phyloP scores from a whole-genome alignment of 2,113 vertebrate species.

The Sylvilagus bachmani region DNA sequence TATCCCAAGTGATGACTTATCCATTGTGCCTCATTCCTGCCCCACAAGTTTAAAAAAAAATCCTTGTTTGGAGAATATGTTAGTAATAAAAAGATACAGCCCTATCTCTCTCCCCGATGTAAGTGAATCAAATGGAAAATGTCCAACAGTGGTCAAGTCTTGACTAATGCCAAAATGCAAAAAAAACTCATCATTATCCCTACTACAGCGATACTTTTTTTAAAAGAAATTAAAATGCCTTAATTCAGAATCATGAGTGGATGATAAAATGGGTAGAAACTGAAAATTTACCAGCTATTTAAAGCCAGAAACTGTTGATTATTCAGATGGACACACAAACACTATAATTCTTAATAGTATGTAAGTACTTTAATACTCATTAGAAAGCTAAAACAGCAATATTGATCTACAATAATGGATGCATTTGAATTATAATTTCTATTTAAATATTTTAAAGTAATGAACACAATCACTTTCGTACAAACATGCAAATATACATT shows the following conservation, averaged over 20 bases:
- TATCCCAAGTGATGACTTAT: too few relatives aligned
- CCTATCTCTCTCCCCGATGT: neutral
- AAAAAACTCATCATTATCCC: neutral
- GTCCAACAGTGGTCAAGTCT: neutral
- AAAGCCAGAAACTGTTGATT: too few relatives aligned
- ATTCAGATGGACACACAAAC: too few relatives aligned
- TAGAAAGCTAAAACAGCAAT: neutral
- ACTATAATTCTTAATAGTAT: neutral
- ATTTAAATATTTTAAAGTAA: constrained; percentile 29
- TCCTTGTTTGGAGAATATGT: neutral
- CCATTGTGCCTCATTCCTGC: too few relatives aligned
- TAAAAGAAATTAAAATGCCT: too few relatives aligned
- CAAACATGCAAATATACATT: neutral
- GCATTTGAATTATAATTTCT: constrained; percentile 1
- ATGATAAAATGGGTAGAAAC: too few relatives aligned
- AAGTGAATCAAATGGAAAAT: neutral
- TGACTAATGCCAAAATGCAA: neutral
- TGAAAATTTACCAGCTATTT: too few relatives aligned
- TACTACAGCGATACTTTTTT: neutral
- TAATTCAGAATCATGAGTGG: too few relatives aligned
- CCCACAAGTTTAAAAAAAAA: neutral
- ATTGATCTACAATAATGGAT: constrained; percentile 10
- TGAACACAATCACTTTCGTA: neutral
- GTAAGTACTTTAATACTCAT: neutral
- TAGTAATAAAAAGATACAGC: neutral